Evolutionary conservation across 1,140 invertebrate species (phyloP).

Genomic region (Rhagoletis pomonella): DNA sequence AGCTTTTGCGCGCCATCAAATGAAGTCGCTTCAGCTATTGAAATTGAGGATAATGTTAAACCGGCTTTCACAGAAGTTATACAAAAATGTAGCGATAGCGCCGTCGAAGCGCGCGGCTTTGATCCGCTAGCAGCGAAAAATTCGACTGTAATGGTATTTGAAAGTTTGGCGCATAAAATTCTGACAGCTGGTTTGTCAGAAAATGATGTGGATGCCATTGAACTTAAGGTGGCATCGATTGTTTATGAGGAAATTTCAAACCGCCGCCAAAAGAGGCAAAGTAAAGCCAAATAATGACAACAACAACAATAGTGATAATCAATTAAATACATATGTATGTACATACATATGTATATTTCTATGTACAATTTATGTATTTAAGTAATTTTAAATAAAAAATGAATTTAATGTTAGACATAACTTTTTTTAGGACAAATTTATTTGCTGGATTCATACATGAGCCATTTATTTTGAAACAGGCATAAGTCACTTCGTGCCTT

Average conservation of each 20-base stretch:
- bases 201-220: background rate
- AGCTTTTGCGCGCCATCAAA: background rate
- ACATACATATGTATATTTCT: background rate
- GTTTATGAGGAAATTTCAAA: background rate
- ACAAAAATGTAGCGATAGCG: background rate
- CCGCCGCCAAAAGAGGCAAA: background rate
- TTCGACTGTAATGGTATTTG: background rate
- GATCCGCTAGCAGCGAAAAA: background rate
- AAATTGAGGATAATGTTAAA: too few relatives aligned
- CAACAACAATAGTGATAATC: too few relatives aligned
- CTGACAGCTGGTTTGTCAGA: background rate
- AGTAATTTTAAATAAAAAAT: too few relatives aligned
- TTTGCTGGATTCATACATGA: too few relatives aligned
- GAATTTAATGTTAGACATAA: too few relatives aligned
- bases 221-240: background rate
- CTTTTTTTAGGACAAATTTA: too few relatives aligned
- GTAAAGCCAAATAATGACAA: background rate
- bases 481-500: too few relatives aligned
- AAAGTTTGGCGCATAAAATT: background rate
- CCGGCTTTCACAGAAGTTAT: background rate
- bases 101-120: too few relatives aligned
- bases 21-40: background rate
- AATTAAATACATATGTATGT: too few relatives aligned
- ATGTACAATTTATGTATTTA: too few relatives aligned
- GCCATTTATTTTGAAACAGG: too few relatives aligned